These are phyloP conservation scores for Sparidentex hasta DNA, from an alignment of 2,797 vertebrate genomes.

Conservation along the genomic window DNA sequence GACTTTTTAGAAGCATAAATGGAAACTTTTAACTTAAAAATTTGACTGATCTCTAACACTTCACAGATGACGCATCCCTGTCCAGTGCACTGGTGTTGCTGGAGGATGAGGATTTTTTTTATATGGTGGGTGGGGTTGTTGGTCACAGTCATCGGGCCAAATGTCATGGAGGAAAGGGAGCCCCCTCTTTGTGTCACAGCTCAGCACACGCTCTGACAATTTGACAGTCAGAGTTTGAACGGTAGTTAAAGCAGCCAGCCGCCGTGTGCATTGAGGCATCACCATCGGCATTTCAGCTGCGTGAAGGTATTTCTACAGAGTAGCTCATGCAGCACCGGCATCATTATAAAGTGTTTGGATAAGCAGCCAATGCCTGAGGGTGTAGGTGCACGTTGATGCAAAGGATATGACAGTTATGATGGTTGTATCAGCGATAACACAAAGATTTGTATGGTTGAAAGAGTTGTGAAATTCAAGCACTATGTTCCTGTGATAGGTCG, in stretches of 20 bases:
- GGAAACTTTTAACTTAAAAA: not conserved
- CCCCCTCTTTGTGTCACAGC: constrained; percentile 32
- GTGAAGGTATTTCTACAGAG: constrained; percentile 38
- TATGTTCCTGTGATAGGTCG: constrained; percentile 1
- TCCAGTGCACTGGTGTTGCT: not conserved
- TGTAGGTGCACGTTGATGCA: constrained; percentile 15
- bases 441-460: constrained; percentile 19
- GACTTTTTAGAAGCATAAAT: not conserved
- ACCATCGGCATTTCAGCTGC: constrained; percentile 45
- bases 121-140: constrained; percentile 11
- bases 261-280: constrained; percentile 34
- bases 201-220: constrained; percentile 35
- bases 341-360: constrained; percentile 41
- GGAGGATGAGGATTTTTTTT: constrained; percentile 19
- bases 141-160: constrained; percentile 39
- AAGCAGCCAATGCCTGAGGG: constrained; percentile 16
- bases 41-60: not conserved
- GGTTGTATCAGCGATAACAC: not conserved
- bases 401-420: constrained; percentile 5
- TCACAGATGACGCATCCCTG: constrained; percentile 3
- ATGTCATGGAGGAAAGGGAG: constrained; percentile 43
- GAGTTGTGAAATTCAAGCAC: constrained; percentile 16
- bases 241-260: constrained; percentile 36
- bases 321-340: constrained; percentile 33
- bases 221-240: constrained; percentile 43